A percentile compares a stretch with the other conserved stretches of the same genome.
phyloP scores from a whole-genome alignment of 2,888 invertebrate genomes.

The Priocnemis perturbator region DNA sequence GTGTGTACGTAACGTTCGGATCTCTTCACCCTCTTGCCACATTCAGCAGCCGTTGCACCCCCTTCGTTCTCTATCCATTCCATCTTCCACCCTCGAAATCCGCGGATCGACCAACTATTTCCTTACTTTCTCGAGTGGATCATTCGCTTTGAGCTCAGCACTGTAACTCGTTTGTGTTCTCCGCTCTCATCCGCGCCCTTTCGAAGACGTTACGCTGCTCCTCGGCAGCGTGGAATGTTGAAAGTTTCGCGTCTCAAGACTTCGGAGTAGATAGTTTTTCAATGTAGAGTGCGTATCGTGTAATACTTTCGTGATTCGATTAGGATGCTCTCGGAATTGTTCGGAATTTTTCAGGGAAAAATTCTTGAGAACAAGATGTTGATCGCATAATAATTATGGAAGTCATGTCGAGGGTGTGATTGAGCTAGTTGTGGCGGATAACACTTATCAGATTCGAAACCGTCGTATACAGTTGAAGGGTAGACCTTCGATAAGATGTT shows the following conservation, averaged over 20 bases:
- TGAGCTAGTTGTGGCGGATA: not conserved
- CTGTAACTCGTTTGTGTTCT: not conserved
- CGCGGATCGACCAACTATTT: not conserved
- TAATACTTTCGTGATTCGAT: no score
- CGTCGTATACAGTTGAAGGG: not conserved
- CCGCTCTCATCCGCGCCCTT: not conserved
- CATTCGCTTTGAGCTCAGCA: not conserved
- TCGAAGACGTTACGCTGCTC: no score
- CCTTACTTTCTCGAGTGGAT: not conserved
- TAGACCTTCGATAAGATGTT: not conserved
- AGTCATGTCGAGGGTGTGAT: no score
- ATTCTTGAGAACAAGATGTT: no score
- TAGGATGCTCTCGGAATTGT: no score
- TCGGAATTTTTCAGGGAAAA: no score
- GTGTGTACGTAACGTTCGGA: not conserved
- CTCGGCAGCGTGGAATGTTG: no score
- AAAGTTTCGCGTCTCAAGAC: no score
- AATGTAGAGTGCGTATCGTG: no score
- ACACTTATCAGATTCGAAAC: no score
- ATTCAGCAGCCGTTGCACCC: not conserved
- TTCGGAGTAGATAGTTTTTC: no score
- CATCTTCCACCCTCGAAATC: not conserved
- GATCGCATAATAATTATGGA: no score
- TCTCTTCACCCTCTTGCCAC: slow-evolving; percentile 4
- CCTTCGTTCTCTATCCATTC: not conserved